Evolutionary conservation across 64 coral and sea anemone species (phyloP).

Genomic region (Orbicella faveolata): DNA sequence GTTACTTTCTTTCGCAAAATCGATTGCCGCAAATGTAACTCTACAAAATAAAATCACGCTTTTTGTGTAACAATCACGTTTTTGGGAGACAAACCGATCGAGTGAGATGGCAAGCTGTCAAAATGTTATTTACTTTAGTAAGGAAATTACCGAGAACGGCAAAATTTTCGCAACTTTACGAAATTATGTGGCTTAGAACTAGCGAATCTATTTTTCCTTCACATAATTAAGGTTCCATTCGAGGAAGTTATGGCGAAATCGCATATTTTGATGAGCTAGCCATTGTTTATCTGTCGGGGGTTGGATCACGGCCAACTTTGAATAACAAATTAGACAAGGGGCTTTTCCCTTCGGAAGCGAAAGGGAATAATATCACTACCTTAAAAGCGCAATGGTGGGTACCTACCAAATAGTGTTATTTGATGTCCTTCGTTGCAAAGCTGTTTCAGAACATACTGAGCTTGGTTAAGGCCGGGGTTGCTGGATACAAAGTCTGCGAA

Average conservation of each 20-base stretch:
- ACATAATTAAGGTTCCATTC: neutral
- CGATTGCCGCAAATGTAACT: neutral
- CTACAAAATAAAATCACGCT: neutral
- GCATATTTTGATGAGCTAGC: neutral
- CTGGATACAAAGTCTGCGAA: conserved; percentile 83
- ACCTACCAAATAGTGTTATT: conserved; percentile 89
- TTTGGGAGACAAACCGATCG: neutral
- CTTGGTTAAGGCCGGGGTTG: conserved; percentile 80
- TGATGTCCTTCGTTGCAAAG: conserved; percentile 87
- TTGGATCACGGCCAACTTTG: neutral
- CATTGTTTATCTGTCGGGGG: neutral
- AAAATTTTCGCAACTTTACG: neutral
- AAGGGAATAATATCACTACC: neutral
- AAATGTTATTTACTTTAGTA: neutral
- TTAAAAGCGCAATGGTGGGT: neutral
- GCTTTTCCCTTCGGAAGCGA: neutral
- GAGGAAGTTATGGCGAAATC: neutral
- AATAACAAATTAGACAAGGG: neutral
- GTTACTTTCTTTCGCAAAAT: neutral
- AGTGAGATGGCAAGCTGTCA: neutral
- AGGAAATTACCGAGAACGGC: neutral
- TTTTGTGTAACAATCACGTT: neutral
- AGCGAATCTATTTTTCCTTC: neutral
- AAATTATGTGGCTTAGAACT: neutral
- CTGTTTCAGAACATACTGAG: conserved; percentile 86